Base-by-base conservation (phyloP, 2,888 invertebrate genomes). In the Drosophila paranaensis region DNA sequence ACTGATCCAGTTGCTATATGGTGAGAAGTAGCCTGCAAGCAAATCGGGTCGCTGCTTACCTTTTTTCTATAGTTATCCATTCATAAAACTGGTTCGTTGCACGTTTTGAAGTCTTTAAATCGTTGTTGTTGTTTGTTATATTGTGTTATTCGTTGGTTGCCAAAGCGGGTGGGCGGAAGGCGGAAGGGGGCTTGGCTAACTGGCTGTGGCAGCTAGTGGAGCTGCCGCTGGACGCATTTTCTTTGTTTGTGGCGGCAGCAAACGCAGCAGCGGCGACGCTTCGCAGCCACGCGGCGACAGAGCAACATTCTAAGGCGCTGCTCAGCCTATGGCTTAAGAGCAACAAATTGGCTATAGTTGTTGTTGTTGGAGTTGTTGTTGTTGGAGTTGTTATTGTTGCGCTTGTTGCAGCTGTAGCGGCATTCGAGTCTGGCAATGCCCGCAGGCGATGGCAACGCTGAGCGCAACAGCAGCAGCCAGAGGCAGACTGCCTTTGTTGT, bases 41-140 rank as follows among this genome's bases (percentile, higher is more conserved):
- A 14, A 35, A 53, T 25, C 37, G 16, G 10, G 27, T 39, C 30
- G 81, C 91, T 77, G 81, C 91, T 77, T 75, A 92, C 92, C 92
- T 92, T 92, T 74, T 92, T 92, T 72, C 92, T 91, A 79, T 92
- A 92, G 91, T 92, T 92, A 82, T 92, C 92, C 92, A 92, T 92
- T 90, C 82, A 88, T 88, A 84, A 70, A 85, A 61, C 48, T 70
- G 75, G 60, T 77, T 71, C 57, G 57, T 75, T 77, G 72, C 48
- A 53, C 46, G 48, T 68, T 62, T 53, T 61, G 20, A 63, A 56
- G 58, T 27, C 39, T 54, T 53, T 25, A 8, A 39, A 35, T 53
- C 53, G 35, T 53, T 53, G 33, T 37, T n/a, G 53, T 39, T 25
- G 45, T 53, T 56, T 57, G 25, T 54, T 39, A 14, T 62, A 51